Evolutionary conservation across 53 echinoderm and acorn worm species (phyloP), one percentile per base, ranked within the genome.

Genomic region (Arbacia lixula): DNA sequence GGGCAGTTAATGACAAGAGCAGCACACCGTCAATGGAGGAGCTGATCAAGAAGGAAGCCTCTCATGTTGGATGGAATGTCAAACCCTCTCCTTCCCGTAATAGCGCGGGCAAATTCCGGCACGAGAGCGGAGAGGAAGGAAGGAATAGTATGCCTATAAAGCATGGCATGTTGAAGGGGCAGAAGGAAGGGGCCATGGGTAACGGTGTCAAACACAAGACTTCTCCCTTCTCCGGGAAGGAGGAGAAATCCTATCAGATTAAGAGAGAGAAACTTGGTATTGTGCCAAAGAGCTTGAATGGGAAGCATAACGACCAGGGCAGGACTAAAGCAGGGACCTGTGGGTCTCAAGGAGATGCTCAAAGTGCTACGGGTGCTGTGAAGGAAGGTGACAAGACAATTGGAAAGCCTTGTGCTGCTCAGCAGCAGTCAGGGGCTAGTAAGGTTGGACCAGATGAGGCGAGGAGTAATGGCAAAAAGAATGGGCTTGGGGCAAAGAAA

Each of bases 1-100:
- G 99, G 99, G 87, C 84, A 11, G 89, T 94, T 10, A 84, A 69
- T 5, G 99, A 99, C 16, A 92, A 95, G 71, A 88, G 52, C 42
- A 89, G 93, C 3, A 87, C 89, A 16, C 84, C 71, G 0, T 72
- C 84, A 10, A 68, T 87, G 1, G 89, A 83, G 21, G 80, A 93
- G 25, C 65, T 72, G 3, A 33, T 87, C 29, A 93, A 85, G 49
- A 88, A 92, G 36, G 92, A 96, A 21, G 90, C 90, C 2, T 83
- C 86, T 28, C 68, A 81, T 20, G 76, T 72, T 38, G 92, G 92
- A 0, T 94, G 94, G 94, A 92, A 66, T 49, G 76, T 89, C 19
- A 76, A 73, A 11, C 90, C 79, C 36, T 75, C 86, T 34, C 88
- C 66, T 22, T 79, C 43, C 10, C 62, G 42, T 40, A 85, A 55